Base-by-base conservation (phyloP, 2,888 invertebrate genomes). In the Pinctada fucata region DNA sequence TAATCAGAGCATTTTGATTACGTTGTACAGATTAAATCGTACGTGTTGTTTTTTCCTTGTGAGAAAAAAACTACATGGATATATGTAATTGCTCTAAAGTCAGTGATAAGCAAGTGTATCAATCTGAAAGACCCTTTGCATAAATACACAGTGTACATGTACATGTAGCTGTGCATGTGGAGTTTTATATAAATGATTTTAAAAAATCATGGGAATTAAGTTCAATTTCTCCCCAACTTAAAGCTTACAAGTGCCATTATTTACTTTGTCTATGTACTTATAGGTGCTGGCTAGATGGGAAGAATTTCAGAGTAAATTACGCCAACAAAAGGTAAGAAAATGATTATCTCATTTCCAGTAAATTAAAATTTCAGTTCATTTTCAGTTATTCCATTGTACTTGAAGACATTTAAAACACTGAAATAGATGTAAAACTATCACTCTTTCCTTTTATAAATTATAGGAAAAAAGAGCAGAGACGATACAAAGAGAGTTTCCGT, bases 201-300 rank as follows among this genome's bases (percentile, higher is more conserved):
- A 31, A 31, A 31, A 31, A 31, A 31, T 31, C 31, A 31, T 31
- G 31, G 31, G 31, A 31, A 31, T 31, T 31, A 31, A 31, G 31
- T 31, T 31, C 31, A 31, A 31, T 31, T 31, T 31, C 31, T 31
- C 31, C 31, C 31, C 31, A 31, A 31, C 31, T 31, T 31, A 31
- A 31, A 31, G 10, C 8, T 58, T 58, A 13, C 58, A 10, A 10
- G 65, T 16, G 65, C 65, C n/a, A 16, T 65, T 13, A 31, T 16
- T 64, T n/a, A n/a, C 10, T n/a, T 48, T 72, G 48, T 16, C 31
- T 31, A 31, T 31, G 31, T 31, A 31, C 47, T 81, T 79, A 0
- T 82, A 92, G 93, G 94, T 98, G 74, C 93, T 97, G 81, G 96
- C 98, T 0, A 94, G 97, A 75, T 99, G 99, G 99, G 97, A 98